phyloP scores from a whole-genome alignment of 2,113 vertebrate species.

The Triplophysa rosa region DNA sequence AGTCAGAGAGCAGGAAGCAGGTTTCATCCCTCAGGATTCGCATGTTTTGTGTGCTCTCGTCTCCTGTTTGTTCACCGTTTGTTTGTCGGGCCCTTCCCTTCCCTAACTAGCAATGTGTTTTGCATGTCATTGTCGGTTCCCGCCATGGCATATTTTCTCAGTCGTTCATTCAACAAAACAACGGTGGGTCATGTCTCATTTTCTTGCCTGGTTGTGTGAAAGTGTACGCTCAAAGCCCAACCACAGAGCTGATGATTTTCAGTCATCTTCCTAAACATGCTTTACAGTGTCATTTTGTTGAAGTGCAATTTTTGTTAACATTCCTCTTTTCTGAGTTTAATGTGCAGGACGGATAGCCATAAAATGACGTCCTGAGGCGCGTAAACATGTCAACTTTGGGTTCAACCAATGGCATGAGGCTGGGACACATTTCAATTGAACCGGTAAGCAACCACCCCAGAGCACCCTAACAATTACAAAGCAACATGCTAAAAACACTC shows the following conservation, averaged over 20 bases:
- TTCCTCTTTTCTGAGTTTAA: background rate
- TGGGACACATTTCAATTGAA: background rate
- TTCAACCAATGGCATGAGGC: background rate
- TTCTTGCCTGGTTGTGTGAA: background rate
- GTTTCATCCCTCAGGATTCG: conserved; percentile 38
- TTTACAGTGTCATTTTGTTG: background rate
- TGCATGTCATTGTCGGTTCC: conserved; percentile 49
- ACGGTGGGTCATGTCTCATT: conserved; percentile 28
- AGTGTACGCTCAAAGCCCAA: background rate
- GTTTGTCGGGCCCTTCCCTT: conserved; percentile 38
- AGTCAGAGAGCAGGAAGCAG: conserved; percentile 28
- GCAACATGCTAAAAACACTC: too few species aligned
- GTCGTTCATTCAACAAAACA: conserved; percentile 51
- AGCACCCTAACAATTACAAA: too few species aligned
- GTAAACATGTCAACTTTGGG: background rate
- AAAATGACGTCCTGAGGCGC: background rate
- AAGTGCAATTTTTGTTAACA: background rate
- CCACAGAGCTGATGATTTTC: background rate
- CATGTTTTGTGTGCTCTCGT: conserved; percentile 23
- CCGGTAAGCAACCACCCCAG: too few species aligned
- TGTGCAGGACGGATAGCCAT: background rate
- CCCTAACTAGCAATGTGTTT: conserved; percentile 44
- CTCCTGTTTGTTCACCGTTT: conserved; percentile 52
- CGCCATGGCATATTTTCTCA: conserved; percentile 34
- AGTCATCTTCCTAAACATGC: background rate